Conservation (phyloP, 2,797 vertebrate species). For the Limnodromus scolopaceus region DNA sequence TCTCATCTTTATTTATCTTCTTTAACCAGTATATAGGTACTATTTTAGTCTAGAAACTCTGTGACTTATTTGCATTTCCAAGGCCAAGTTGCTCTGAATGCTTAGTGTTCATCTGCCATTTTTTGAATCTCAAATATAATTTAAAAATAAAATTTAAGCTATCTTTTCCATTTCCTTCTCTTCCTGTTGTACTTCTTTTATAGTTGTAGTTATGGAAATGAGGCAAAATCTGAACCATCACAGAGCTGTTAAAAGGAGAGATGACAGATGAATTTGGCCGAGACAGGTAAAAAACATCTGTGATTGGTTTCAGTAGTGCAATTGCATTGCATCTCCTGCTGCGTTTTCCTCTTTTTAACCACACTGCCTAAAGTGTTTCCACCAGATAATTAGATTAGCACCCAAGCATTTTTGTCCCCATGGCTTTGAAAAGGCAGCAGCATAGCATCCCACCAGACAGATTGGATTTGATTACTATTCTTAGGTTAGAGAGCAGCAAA, state of each 20-base stretch:
- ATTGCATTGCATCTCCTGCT: not conserved
- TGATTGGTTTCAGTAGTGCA: slow-evolving; percentile 18
- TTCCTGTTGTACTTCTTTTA: not conserved
- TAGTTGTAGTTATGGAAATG: not conserved
- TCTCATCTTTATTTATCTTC: not conserved
- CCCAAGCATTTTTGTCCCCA: not conserved
- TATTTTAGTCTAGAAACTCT: not conserved
- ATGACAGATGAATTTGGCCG: not conserved
- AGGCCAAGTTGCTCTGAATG: not conserved
- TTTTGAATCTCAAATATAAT: not conserved
- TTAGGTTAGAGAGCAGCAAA: slow-evolving; percentile 43
- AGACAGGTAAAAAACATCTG: slow-evolving; percentile 16
- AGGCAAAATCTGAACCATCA: not conserved
- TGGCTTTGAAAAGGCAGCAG: slow-evolving; percentile 24
- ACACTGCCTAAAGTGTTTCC: slow-evolving; percentile 29
- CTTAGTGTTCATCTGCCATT: not conserved
- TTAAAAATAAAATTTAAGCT: not conserved
- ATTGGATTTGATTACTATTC: slow-evolving; percentile 12
- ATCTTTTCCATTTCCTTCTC: not conserved
- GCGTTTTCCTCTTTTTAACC: slow-evolving; percentile 30
- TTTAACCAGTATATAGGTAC: not conserved
- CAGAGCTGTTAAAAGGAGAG: not conserved
- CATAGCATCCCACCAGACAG: not conserved
- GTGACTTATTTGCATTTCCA: not conserved
- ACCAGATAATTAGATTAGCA: slow-evolving; percentile 51